Evolutionary conservation across 2,888 invertebrate genomes (phyloP).

Genomic region (Nemurella pictetii): DNA sequence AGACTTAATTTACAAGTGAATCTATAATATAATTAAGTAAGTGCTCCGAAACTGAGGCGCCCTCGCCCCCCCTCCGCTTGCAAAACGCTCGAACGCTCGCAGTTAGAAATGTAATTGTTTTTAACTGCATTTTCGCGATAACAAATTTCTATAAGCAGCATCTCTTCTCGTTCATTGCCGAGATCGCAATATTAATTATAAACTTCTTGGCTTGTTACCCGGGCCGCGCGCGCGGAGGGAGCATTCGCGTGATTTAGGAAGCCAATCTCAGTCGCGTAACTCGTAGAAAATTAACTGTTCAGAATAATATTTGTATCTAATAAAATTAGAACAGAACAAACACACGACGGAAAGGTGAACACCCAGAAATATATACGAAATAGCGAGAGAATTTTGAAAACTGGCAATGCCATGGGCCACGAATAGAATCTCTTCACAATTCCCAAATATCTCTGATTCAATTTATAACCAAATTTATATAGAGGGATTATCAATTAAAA

Average conservation of each 20-base stretch:
- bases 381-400: background rate
- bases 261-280: background rate
- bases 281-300: background rate
- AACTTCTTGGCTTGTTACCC: background rate
- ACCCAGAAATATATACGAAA: background rate
- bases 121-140: background rate
- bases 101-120: background rate
- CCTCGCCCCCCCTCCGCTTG: too few relatives aligned
- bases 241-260: background rate
- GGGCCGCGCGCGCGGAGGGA: background rate
- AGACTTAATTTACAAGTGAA: background rate
- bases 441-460: too few relatives aligned
- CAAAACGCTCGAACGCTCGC: background rate
- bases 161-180: background rate
- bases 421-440: too few relatives aligned
- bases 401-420: background rate
- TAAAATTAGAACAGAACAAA: background rate
- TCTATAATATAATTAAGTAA: background rate
- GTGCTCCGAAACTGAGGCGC: background rate
- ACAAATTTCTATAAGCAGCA: background rate
- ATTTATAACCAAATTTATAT: background rate
- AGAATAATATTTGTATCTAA: background rate
- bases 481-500: background rate
- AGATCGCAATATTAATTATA: background rate
- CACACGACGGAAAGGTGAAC: background rate